Evolutionary conservation across 2,888 invertebrate genomes (phyloP), one percentile per base, ranked within the genome.

Genomic region (Heliconius aoede): DNA sequence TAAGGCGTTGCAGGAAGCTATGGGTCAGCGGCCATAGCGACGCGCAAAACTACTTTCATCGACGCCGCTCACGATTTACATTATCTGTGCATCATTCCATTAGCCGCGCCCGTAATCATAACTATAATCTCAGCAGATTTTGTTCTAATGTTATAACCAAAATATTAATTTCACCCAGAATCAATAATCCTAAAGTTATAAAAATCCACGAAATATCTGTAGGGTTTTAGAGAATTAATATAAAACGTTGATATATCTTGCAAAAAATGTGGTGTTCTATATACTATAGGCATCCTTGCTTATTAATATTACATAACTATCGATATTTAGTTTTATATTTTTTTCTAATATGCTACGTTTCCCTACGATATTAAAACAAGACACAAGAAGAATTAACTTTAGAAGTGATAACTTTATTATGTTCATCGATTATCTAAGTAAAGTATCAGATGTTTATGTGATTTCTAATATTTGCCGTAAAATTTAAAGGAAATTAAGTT

Each of bases 41-140:
- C 80, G 81, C 76, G 81, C 79, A 78, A 80, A 80, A 82, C 83
- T 79, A 84, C 85, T 85, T 85, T 85, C 84, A 83, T 84, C 84
- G 78, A 79, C 78, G 77, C 81, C 81, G 80, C 81, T 81, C 81
- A 82, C 81, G 82, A 82, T 81, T 83, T 78, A 78, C 78, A 83
- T 81, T 83, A 83, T 82, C 81, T 78, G 81, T 78, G 79, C 83
- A 83, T 82, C 81, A 80, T 82, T 81, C 83, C 81, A 83, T 82
- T 83, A 82, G 81, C 78, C 75, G 73, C 77, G 69, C 74, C 76
- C 79, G 79, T 61, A 76, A 80, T 80, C 81, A 78, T 79, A 76
- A 80, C 67, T 77, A 79, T 74, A 79, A 80, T 80, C 80, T 81
- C 72, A 76, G 80, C 61, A 67, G 80, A 81, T 76, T 80, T 76